Evolutionary conservation across 2,888 invertebrate genomes (phyloP), one percentile per base, ranked within the genome.

Genomic region (Halictus quadricinctus): DNA sequence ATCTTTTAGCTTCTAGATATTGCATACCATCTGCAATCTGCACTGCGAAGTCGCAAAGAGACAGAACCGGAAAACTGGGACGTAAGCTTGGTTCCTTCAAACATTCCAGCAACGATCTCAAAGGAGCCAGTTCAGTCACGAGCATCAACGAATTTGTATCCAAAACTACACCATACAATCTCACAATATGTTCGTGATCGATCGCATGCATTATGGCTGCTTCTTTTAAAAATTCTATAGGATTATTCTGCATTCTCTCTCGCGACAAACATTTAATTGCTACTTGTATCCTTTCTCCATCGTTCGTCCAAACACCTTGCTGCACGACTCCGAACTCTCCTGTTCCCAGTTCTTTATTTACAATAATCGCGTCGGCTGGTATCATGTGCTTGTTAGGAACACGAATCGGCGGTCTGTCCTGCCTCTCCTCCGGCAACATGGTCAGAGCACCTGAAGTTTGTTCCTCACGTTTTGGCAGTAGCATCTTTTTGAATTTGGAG

Each of bases 301-400:
- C 98, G 93, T 98, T 98, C 75, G 98, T 98, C 99, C 99, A 99
- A 13, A 98, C 98, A 5, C 99, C 99, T 95, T 99, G 99, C 94
- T 99, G 99, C 0, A 99, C 99, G 21, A 98, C 98, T 7, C 99
- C 99, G 95, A 99, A 99, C 95, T 99, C 99, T 21, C 99, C 99
- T 92, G 97, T 97, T 48, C 99, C 99, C 81, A 99, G 95, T 93
- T 98, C 98, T 94, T 99, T 99, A 94, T 98, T 98, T 74, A 99
- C 97, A 83, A 97, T 97, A 92, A 99, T 98, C 89, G 98, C 97
- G 92, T 98, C 98, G 54, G 98, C 97, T 2, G 97, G 97, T 93
- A 98, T 98, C 93, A 95, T 95, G 83, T 99, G 98, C 94, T 98
- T 98, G 92, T 97, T 97, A 79, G 97, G 97, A 77, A 97, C 96